Base-by-base conservation (phyloP, 2,113 vertebrate species). In the Catharus bicknelli region DNA sequence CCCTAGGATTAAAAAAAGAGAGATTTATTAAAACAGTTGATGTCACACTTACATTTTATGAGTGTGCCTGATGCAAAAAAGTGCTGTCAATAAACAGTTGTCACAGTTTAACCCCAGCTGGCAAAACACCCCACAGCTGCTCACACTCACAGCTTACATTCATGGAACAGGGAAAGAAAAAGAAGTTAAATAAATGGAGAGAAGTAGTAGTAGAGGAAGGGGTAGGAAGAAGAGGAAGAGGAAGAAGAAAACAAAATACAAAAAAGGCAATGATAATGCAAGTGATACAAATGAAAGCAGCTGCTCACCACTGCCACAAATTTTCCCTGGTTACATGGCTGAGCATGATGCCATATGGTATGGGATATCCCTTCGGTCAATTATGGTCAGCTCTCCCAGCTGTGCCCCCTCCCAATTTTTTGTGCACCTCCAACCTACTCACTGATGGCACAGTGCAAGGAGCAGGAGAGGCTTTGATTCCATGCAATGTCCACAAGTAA, bases 1-100 rank as follows among this genome's bases (percentile, higher is more conserved):
- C 99, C 99, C 99, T 99, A 94, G 73, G 38, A 93, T 83, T 50
- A 53, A 94, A 93, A 95, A 95, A 92, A 13, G 29, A 50, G 26
- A 26, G 7, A 62, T 86, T 79, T 64, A 40, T 68, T 48, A 62
- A 83, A 30, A 3, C 4, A 13, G 22, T 32, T 66, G 29, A 19
- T 68, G 32, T 34, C 17, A 70, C 40, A 81, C 12, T 61, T 57
- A 38, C 5, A 18, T 78, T 81, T 92, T 74, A 1, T 74, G 51
- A 58, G 6, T 25, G 17, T 73, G 10, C 16, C 32, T 80, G 36
- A 36, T 58, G 76, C 5, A 13, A 88, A 79, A 66, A 69, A 78
- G 10, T 58, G 26, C 10, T 70, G 38, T 9, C 18, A 63, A 22
- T 63, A 54, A 54, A 43, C 2, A 4, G 32, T 50, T 89, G 50